phyloP scores from a whole-genome alignment of 2,888 invertebrate genomes.

The Callosobruchus maculatus region DNA sequence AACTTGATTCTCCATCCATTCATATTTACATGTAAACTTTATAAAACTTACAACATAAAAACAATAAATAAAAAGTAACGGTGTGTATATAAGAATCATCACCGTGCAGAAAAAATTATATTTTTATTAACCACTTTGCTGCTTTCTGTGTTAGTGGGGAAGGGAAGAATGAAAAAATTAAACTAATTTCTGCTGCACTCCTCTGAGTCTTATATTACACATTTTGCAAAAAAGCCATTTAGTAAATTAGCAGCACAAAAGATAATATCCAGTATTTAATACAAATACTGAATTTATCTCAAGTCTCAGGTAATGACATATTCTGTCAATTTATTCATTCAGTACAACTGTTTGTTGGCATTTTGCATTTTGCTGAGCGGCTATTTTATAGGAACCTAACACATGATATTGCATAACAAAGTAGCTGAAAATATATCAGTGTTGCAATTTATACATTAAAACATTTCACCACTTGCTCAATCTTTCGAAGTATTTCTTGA shows the following conservation, averaged over 20 bases:
- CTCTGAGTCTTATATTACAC: not conserved
- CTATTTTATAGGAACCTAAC: not conserved
- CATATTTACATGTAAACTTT: not conserved
- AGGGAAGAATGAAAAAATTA: too few relatives aligned
- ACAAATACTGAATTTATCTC: not conserved
- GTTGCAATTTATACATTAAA: not conserved
- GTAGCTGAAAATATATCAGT: not conserved
- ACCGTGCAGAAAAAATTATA: too few relatives aligned
- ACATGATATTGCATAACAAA: not conserved
- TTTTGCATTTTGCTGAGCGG: not conserved
- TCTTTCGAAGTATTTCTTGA: not conserved
- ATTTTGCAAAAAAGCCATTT: not conserved
- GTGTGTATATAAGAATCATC: not conserved
- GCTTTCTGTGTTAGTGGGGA: too few relatives aligned
- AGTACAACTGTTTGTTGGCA: not conserved
- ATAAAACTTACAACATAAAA: not conserved
- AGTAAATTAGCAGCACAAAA: not conserved
- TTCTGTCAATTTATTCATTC: not conserved
- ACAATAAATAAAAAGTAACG: not conserved
- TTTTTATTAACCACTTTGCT: too few relatives aligned
- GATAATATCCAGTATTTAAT: not conserved
- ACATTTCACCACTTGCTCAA: not conserved
- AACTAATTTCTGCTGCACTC: not conserved
- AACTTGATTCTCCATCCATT: not conserved
- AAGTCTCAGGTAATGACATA: not conserved